Evolutionary conservation across 1,140 invertebrate genomes (phyloP), one percentile per base, ranked within the genome.

Genomic region (Drosophila carrolli): DNA sequence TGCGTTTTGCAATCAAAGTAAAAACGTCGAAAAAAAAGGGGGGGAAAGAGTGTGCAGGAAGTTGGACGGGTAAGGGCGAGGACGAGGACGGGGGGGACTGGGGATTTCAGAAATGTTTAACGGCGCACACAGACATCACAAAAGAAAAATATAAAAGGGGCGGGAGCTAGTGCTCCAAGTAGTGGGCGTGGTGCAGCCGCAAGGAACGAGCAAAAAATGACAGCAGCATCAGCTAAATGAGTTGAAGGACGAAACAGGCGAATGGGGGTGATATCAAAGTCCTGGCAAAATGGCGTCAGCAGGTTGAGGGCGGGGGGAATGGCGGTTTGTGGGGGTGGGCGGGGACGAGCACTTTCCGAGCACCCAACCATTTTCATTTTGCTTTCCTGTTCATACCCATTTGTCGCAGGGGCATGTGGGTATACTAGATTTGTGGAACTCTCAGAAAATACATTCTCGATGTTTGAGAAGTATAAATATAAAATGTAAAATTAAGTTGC

Each of bases 1-100:
- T 86, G 82, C 83, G 82, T 88, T 81, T 81, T 78, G 78, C 78
- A 86, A 88, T 86, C 83, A 88, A 86, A 86, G 82, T 88, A 79
- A 82, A 86, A 86, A 88, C 76, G 71, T 56, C 43, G 55, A 85
- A 71, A 68, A 74, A 56, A 32, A n/a, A 43, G 38, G 38, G 23
- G 40, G 50, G 35, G 14, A 4, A 6, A 35, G 10, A 35, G 14
- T 46, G 19, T 14, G 55, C 11, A 53, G 41, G 43, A 40, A 37
- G 23, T 50, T 32, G 40, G 58, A 46, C n/a, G 5, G 10, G 10
- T 37, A 7, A 10, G n/a, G 29, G n/a, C 3, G 23, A 19, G 13
- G n/a, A n/a, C n/a, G n/a, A n/a, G n/a, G n/a, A n/a, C n/a, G n/a
- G n/a, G n/a, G 43, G n/a, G 23, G 16, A 16, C 0, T 5, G 38